Base-by-base conservation (phyloP, 2,888 invertebrate genomes). In the Nezara viridula region DNA sequence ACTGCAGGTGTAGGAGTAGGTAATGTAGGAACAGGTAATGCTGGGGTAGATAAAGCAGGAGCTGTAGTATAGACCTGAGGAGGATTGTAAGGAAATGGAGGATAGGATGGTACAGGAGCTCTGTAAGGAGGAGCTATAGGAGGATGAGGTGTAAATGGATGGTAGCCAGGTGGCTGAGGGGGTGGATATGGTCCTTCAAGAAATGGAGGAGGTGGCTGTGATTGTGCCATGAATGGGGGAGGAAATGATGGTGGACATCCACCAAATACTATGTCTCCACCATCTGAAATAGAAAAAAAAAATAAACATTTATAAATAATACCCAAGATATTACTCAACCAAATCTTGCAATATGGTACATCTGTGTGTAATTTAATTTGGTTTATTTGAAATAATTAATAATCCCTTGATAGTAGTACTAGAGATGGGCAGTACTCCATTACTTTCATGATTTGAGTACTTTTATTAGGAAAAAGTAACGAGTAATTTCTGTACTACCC, bases 131-230 rank as follows among this genome's bases (percentile, higher is more conserved):
- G 88, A 6, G 89, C 86, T 21, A 87, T 86, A 21, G 85, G 86
- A 50, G 89, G 88, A 32, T 87, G 89, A 40, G 77, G n/a, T 12
- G 86, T 85, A 49, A 27, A 86, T n/a, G 60, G 86, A 19, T 86
- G 55, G 19, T 81, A 85, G 12, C 81, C 85, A 21, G 88, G 88
- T 24, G 89, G 89, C 37, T 89, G 90, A 27, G 88, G 88, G 0
- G 47, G 44, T 52, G 90, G 52, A 40, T 52, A 50, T 24, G 85
- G 44, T 19, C 88, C 73, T 47, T 86, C 87, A 24, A 89, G 92
- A 91, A 89, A 91, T 91, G 92, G 91, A 86, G 91, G 47, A 47
- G 92, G 91, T 85, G 91, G 91, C 81, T 88, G 44, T 90, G 90
- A 86, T 90, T 85, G 86, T 5, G 89, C 91, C n/a, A 91, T 88